Percentiles rank a stretch among this genome's conserved stretches.
These are phyloP conservation scores for Lamprotornis superbus DNA, from an alignment of 2,113 vertebrate species.

Conservation along the genomic window DNA sequence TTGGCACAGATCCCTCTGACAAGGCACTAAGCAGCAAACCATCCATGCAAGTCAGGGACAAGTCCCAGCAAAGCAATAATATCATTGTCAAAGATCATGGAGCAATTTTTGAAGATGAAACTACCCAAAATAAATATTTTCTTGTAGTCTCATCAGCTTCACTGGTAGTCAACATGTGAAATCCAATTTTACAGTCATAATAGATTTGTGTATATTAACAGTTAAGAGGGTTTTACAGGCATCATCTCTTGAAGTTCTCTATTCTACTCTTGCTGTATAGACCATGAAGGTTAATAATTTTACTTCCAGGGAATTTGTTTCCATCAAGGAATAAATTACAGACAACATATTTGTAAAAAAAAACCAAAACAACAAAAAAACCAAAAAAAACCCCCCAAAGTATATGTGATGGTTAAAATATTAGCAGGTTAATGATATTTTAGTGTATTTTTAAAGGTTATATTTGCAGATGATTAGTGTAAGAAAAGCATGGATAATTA, in stretches of 20 bases:
- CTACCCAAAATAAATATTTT: not conserved
- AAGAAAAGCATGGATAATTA: constrained; percentile 2
- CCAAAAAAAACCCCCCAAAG: no score
- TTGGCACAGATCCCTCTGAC: not conserved
- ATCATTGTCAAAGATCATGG: rapidly evolving
- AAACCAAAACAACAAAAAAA: not conserved
- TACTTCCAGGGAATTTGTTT: not conserved
- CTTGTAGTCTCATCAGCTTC: not conserved
- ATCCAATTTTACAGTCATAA: not conserved
- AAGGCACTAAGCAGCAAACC: not conserved
- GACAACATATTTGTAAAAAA: not conserved
- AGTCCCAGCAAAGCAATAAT: not conserved
- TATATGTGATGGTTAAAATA: not conserved
- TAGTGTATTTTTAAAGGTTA: constrained; percentile 8
- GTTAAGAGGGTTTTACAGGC: not conserved
- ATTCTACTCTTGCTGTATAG: not conserved
- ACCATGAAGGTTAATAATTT: not conserved
- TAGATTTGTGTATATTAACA: not conserved
- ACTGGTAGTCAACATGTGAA: not conserved
- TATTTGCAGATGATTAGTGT: not conserved
- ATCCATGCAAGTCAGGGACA: rapidly evolving
- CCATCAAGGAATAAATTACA: not conserved
- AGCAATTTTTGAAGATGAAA: not conserved
- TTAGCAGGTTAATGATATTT: not conserved
- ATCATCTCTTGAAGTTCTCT: not conserved